Conservation (phyloP, 2,797 vertebrate species). For the Lacerta bilineata region DNA sequence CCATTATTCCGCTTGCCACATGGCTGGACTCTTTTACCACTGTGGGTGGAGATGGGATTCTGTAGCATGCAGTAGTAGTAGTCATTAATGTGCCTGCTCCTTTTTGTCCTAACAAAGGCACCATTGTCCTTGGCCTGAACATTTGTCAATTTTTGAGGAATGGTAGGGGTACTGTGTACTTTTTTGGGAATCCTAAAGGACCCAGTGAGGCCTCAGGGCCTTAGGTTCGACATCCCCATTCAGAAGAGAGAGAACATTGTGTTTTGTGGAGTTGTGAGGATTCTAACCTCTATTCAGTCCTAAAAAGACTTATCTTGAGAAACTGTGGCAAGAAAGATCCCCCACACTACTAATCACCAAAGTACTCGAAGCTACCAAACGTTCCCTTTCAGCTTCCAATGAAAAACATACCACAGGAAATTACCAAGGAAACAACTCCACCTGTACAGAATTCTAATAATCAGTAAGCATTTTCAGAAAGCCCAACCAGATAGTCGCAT, state of each 20-base stretch:
- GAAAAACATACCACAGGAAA: too few species aligned
- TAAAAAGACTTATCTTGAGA: constrained; percentile 7
- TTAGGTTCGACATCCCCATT: neutral
- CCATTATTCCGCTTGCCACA: neutral
- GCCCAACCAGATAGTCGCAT: too few species aligned
- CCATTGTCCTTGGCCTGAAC: neutral
- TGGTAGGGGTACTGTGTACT: neutral
- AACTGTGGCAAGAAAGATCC: neutral
- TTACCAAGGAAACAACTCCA: too few species aligned
- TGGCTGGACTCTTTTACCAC: neutral
- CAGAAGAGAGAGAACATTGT: neutral
- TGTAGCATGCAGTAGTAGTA: neutral
- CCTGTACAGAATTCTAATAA: too few species aligned
- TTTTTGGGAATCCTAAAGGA: neutral
- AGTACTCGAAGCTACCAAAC: too few species aligned
- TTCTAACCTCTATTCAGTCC: neutral
- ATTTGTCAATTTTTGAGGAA: neutral
- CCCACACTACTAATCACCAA: neutral
- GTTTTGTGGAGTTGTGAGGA: neutral
- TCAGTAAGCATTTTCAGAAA: too few species aligned
- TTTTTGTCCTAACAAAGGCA: neutral
- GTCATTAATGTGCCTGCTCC: neutral
- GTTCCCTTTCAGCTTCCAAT: too few species aligned
- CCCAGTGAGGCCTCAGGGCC: neutral
- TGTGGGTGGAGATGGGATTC: neutral